Percentiles rank a stretch among this genome's conserved stretches.
These are phyloP conservation scores for Cremastobaeus sp. DNA, from an alignment of 2,888 invertebrate genomes.

Conservation along the genomic window DNA sequence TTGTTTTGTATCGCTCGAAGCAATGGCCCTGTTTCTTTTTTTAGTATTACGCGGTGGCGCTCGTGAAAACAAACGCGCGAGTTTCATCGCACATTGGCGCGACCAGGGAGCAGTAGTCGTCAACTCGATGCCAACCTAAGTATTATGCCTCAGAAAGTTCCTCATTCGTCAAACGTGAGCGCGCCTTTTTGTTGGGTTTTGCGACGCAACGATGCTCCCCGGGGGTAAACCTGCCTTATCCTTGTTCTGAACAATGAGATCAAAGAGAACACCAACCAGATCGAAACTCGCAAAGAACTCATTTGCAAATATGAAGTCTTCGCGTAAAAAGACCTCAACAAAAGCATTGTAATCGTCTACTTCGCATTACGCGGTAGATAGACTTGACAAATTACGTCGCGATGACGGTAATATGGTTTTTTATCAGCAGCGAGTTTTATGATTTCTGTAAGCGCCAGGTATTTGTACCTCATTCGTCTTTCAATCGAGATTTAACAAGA, in stretches of 20 bases:
- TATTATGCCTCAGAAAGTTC: conserved; percentile 69
- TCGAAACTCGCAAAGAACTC: conserved; percentile 57
- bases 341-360: conserved; percentile 51
- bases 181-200: conserved; percentile 67
- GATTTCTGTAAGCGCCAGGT: conserved; percentile 38
- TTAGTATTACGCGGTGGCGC: conserved; percentile 25
- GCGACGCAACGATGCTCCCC: conserved; percentile 65
- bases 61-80: conserved; percentile 36
- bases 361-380: conserved; percentile 47
- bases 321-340: conserved; percentile 32
- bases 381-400: conserved; percentile 56
- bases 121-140: conserved; percentile 43
- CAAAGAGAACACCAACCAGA: conserved; percentile 66
- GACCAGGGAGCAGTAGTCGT: conserved; percentile 17
- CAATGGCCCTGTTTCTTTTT: neutral
- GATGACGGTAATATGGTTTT: conserved; percentile 53
- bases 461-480: conserved; percentile 32
- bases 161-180: conserved; percentile 75
- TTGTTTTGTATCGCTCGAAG: conserved; percentile 24
- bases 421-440: conserved; percentile 35
- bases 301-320: conserved; percentile 60
- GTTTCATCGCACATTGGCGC: conserved; percentile 39
- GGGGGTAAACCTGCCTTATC: conserved; percentile 61
- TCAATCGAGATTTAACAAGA: conserved; percentile 36
- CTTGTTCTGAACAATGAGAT: conserved; percentile 71